Percentiles rank a stretch among this genome's conserved stretches.
Conservation (phyloP, 2,797 vertebrate species). For the Alca torda region DNA sequence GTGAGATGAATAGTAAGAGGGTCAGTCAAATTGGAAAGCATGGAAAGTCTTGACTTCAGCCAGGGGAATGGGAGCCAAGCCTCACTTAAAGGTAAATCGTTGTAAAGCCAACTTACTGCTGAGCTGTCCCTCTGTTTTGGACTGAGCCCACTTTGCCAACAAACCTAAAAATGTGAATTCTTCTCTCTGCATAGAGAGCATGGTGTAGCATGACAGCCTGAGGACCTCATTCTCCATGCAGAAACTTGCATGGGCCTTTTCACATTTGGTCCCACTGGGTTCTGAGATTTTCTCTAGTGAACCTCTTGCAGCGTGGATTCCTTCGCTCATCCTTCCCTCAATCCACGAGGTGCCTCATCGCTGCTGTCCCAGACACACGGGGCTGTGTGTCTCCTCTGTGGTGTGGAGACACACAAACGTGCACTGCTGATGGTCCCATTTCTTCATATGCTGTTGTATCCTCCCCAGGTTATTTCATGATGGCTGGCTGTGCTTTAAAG, state of each 20-base stretch:
- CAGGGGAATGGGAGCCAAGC: not conserved
- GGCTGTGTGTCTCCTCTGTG: no score
- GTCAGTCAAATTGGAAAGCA: not conserved
- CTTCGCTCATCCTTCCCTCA: not conserved
- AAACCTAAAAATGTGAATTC: not conserved
- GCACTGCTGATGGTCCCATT: fast-evolving
- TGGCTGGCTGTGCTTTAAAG: not conserved
- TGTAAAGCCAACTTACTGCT: not conserved
- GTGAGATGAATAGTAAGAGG: not conserved
- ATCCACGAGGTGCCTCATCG: not conserved
- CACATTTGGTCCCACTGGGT: not conserved
- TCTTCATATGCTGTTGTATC: fast-evolving
- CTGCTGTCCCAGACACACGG: no score
- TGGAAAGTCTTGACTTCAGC: not conserved
- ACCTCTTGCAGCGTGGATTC: not conserved
- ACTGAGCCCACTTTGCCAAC: not conserved
- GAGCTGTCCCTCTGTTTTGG: not conserved
- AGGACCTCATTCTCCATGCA: not conserved
- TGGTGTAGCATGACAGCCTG: not conserved
- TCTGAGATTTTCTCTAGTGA: not conserved
- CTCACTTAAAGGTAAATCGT: not conserved
- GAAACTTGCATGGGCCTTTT: not conserved
- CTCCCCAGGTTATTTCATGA: not conserved
- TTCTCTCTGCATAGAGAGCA: not conserved
- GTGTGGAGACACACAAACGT: not conserved